Evolutionary conservation across 2,888 invertebrate species (phyloP).

Genomic region (Idaea dimidiata): DNA sequence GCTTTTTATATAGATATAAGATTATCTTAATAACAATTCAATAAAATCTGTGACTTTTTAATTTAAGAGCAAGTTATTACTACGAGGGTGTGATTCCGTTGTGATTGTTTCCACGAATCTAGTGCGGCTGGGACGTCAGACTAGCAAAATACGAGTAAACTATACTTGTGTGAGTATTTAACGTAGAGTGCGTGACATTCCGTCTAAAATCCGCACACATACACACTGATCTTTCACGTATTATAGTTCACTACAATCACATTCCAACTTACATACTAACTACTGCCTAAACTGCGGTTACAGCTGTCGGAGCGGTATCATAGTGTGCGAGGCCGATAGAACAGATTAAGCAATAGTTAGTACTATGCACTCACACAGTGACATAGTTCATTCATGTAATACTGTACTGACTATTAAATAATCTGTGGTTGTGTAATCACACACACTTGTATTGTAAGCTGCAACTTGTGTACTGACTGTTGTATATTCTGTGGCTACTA

Average conservation of each 20-base stretch:
- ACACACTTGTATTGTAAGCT: neutral
- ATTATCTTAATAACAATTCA: too few species aligned
- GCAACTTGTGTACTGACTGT: slow-evolving; percentile 15
- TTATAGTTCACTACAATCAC: neutral
- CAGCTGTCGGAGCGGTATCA: slow-evolving; percentile 2
- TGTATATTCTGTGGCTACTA: slow-evolving; percentile 25
- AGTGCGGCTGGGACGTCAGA: neutral
- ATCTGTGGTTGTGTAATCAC: neutral
- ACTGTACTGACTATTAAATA: neutral
- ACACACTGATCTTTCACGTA: neutral
- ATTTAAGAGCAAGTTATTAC: too few species aligned
- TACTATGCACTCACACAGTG: neutral
- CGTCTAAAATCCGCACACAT: neutral
- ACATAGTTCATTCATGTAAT: neutral
- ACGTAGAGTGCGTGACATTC: neutral
- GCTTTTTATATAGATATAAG: too few species aligned
- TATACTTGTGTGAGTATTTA: neutral
- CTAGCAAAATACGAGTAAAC: neutral
- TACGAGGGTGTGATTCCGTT: too few species aligned
- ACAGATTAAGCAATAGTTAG: neutral
- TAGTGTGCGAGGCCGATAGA: neutral
- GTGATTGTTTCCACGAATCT: neutral
- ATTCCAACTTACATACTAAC: neutral
- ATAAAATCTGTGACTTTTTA: too few species aligned
- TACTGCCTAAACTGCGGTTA: slow-evolving; percentile 8